Conservation (phyloP, 2,797 vertebrate species). For the Notamacropus eugenii region DNA sequence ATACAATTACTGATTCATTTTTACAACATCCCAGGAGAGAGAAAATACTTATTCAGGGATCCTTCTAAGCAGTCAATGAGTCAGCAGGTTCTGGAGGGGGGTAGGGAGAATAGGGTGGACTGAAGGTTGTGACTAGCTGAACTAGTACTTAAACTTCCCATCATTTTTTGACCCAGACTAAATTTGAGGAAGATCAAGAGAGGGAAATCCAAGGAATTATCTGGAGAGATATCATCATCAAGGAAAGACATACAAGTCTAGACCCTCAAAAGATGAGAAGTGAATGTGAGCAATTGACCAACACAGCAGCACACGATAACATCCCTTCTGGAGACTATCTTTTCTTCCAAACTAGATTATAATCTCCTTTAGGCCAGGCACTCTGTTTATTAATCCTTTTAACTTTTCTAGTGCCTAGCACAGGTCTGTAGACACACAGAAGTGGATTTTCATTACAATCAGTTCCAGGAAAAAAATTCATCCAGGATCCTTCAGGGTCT, state of each 20-base stretch:
- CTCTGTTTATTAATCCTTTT: background rate
- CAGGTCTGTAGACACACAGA: background rate
- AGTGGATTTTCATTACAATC: background rate
- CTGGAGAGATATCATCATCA: background rate
- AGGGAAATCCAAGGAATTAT: background rate
- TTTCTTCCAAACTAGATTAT: background rate
- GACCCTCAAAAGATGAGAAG: background rate
- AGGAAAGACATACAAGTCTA: background rate
- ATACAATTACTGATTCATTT: background rate
- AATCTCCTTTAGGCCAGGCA: background rate
- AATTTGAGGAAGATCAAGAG: background rate
- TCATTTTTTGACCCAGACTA: background rate
- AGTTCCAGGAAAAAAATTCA: background rate
- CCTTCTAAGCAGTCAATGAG: background rate
- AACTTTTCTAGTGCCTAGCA: background rate
- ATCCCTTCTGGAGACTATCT: background rate
- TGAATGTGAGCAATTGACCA: background rate
- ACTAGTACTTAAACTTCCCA: background rate
- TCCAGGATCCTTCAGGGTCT: background rate
- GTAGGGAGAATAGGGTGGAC: background rate
- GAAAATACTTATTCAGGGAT: background rate
- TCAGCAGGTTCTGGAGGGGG: background rate
- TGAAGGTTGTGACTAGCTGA: background rate
- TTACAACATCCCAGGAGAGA: background rate
- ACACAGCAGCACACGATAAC: background rate